Evolutionary conservation across 2,113 vertebrate genomes (phyloP).

Genomic region (Muscicapa adusta): DNA sequence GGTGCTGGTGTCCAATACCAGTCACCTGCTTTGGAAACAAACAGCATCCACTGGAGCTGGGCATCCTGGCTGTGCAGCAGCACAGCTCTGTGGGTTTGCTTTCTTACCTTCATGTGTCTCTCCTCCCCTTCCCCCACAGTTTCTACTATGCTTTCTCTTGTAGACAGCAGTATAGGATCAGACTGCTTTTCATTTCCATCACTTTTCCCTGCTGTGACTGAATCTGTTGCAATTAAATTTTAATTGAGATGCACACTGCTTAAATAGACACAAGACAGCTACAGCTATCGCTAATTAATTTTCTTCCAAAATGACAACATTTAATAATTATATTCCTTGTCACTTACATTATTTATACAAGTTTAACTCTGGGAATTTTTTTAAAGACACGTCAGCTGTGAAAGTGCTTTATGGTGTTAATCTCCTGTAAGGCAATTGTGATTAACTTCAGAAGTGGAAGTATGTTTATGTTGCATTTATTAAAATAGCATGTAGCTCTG

Average conservation of each 20-base stretch:
- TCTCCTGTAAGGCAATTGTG: conserved; percentile 20
- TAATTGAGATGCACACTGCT: conserved; percentile 77
- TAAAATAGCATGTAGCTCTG: background rate
- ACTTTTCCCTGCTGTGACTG: conserved; percentile 69
- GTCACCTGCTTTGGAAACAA: background rate
- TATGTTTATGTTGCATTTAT: background rate
- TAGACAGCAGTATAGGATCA: background rate
- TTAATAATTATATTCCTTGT: conserved; percentile 73
- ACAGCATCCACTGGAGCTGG: background rate
- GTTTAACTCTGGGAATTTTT: conserved; percentile 49
- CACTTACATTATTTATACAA: conserved; percentile 56
- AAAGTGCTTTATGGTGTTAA: conserved; percentile 49
- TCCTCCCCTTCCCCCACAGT: background rate
- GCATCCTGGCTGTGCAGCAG: background rate
- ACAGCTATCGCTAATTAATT: conserved; percentile 78
- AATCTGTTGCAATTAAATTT: conserved; percentile 77
- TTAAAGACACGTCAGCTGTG: conserved; percentile 1
- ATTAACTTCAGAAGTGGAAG: conserved; percentile 16
- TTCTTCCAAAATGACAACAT: conserved; percentile 75
- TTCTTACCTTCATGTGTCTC: background rate
- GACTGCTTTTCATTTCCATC: conserved; percentile 45
- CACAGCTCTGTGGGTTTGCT: background rate
- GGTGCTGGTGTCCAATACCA: background rate
- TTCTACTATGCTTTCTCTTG: background rate
- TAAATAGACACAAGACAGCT: conserved; percentile 76